Base-by-base conservation (phyloP, 2,888 invertebrate species). In the Branchipolynoe longqiensis region DNA sequence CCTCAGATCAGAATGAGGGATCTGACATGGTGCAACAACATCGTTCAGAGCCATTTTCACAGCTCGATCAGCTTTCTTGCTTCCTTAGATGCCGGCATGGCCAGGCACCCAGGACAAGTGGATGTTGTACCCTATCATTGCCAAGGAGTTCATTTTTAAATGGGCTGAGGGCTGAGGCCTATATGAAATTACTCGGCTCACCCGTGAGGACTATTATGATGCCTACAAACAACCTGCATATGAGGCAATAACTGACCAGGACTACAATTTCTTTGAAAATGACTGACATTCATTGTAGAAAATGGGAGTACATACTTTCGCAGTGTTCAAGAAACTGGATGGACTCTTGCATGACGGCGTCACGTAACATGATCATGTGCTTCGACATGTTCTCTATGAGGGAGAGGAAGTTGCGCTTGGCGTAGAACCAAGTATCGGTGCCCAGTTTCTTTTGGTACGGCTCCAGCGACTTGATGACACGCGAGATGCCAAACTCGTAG, bases 351-450 rank as follows among this genome's bases (percentile, higher is more conserved):
- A 98, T 95, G 40, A 98, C 97, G 36, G 96, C 95, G 94, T 98
- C 98, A 92, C 97, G 96, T 82, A 98, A 95, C 78, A 97, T 96
- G 85, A 98, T 96, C 94, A 97, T 96, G 93, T 98, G 98, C 92
- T 98, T 98, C 0, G 97, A 96, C 90, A 98, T 95, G 93, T 97
- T 97, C 94, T 98, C 98, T 86, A 98, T 95, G 90, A 98, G 95
- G n/a, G 97, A 97, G 85, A 99, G 94, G 92, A 99, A 97, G 92
- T 98, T 99, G 87, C 99, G 95, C 93, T 99, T 99, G 0, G 98
- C 97, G 93, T 99, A 99, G 93, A 97, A 97, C 99, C 99, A 99
- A 1, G 99, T 99, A 92, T 99, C 99, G 0, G 98, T 98, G 25
- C 99, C 99, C 12, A 99, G 95, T 92, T 99, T 97, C 94, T 97